These are phyloP conservation scores for Dolichallabes microphthalmus DNA, from an alignment of 2,113 vertebrate genomes.

Conservation along the genomic window DNA sequence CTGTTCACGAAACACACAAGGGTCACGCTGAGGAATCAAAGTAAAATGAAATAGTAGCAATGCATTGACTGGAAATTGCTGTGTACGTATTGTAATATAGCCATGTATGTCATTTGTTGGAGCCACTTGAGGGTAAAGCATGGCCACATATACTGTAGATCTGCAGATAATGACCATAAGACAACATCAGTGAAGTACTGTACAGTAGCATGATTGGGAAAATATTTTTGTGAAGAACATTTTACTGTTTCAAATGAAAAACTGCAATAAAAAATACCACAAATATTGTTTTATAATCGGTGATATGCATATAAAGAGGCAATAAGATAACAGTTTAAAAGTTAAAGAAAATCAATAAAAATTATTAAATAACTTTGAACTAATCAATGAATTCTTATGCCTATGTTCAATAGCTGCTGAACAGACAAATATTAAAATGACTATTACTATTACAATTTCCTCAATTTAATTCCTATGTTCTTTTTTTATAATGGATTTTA, in stretches of 20 bases:
- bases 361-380: background rate
- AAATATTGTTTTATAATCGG: background rate
- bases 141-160: no score
- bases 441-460: background rate
- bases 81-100: background rate
- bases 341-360: background rate
- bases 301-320: background rate
- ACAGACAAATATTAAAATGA: background rate
- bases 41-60: constrained; percentile 19
- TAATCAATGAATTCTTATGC: no score
- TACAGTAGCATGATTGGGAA: background rate
- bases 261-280: background rate
- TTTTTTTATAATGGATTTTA: background rate
- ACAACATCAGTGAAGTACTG: background rate
- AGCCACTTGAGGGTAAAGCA: background rate
- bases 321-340: background rate
- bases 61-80: background rate
- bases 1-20: background rate
- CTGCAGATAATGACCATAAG: background rate
- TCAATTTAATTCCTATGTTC: background rate
- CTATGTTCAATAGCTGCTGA: background rate
- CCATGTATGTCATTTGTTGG: background rate
- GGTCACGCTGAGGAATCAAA: constrained; percentile 11
- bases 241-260: background rate
- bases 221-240: background rate